These are phyloP conservation scores for Synergus umbraculus DNA, from an alignment of 2,888 invertebrate species.

Conservation along the genomic window DNA sequence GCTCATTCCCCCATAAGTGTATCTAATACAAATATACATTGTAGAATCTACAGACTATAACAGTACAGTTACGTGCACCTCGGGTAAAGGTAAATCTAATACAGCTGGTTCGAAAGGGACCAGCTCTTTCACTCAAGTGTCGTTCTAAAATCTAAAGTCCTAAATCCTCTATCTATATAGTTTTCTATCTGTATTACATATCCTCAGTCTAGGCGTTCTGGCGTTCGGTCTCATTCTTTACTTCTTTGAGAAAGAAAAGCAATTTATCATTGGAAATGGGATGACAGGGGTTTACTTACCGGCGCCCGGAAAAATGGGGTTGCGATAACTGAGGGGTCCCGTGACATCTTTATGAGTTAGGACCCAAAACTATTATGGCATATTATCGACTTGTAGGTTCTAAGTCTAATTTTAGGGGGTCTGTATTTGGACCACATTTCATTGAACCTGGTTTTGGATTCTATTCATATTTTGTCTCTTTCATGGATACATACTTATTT, in stretches of 20 bases:
- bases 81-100: constrained; percentile 2
- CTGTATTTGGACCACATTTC: too few species aligned
- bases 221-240: constrained; percentile 27
- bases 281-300: constrained; percentile 22
- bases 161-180: background rate
- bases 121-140: constrained; percentile 27
- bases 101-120: constrained; percentile 21
- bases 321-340: constrained; percentile 24
- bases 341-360: constrained; percentile 37
- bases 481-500: too few species aligned
- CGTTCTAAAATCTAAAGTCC: background rate
- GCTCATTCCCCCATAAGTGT: constrained; percentile 6
- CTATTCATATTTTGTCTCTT: too few species aligned
- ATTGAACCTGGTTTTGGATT: too few species aligned
- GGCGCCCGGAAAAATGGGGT: constrained; percentile 12
- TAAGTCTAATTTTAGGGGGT: too few species aligned
- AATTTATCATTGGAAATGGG: constrained; percentile 37
- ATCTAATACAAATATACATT: background rate
- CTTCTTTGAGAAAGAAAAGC: constrained; percentile 13
- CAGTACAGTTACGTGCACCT: background rate
- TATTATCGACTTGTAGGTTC: constrained; percentile 21
- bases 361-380: constrained; percentile 32
- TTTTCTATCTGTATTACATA: constrained; percentile 1
- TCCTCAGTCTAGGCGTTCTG: constrained; percentile 9
- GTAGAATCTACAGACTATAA: background rate